Conservation (phyloP, 2,888 invertebrate species). For the Zhengitettix transpicula region DNA sequence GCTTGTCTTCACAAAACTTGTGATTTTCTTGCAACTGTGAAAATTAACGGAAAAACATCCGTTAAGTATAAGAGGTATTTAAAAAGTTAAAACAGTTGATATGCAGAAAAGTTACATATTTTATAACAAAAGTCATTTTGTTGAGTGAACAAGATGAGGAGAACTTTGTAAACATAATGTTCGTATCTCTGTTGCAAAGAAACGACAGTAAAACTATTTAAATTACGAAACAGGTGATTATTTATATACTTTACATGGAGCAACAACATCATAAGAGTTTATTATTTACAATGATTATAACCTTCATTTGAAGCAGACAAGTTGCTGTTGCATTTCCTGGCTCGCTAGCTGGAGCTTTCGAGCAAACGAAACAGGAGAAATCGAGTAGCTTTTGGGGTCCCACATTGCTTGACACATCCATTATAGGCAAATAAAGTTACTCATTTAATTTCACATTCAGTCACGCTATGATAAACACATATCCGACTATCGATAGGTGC, state of each 20-base stretch:
- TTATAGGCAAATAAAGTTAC: not conserved
- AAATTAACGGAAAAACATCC: not conserved
- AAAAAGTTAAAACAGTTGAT: not conserved
- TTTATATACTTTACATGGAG: too few species aligned
- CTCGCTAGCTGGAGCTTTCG: conserved; percentile 8
- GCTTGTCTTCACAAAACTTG: not conserved
- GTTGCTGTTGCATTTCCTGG: conserved; percentile 7
- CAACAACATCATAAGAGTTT: too few species aligned
- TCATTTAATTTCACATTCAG: too few species aligned
- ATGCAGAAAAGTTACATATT: not conserved
- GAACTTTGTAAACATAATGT: too few species aligned
- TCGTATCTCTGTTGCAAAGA: too few species aligned
- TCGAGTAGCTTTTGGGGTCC: conserved; percentile 9
- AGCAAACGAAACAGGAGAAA: conserved; percentile 10
- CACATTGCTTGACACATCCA: not conserved
- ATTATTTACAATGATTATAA: not conserved
- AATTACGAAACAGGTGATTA: too few species aligned
- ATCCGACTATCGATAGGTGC: too few species aligned
- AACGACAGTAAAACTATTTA: too few species aligned
- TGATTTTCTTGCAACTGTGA: conserved; percentile 5
- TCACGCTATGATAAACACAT: too few species aligned
- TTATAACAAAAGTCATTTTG: too few species aligned
- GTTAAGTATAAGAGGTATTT: too few species aligned
- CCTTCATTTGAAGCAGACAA: conserved; percentile 8
- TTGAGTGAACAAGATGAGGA: too few species aligned